A percentile compares a stretch with the other conserved stretches of the same genome.
Evolutionary conservation across 2,797 vertebrate genomes (phyloP).

Genomic region (Poeciliopsis infans): DNA sequence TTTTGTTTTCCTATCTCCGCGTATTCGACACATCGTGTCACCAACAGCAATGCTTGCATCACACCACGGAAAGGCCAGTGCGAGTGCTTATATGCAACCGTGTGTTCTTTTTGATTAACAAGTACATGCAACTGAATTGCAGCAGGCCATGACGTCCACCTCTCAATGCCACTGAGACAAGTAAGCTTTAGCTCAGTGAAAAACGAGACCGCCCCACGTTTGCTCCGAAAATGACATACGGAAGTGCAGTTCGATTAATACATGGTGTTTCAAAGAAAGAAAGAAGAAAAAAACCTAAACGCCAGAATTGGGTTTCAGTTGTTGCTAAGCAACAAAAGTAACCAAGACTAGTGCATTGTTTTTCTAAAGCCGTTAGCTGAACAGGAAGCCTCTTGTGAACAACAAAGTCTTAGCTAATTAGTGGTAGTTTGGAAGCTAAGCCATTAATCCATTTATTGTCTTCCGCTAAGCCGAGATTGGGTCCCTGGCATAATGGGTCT

Average conservation of each 20-base stretch:
- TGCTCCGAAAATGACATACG: background rate
- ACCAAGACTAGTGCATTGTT: conserved; percentile 46
- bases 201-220: conserved; percentile 43
- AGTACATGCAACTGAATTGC: conserved; percentile 25
- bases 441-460: background rate
- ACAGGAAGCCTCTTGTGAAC: conserved; percentile 32
- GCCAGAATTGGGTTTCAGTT: conserved; percentile 58
- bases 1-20: background rate
- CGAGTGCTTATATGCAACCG: background rate
- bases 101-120: conserved; percentile 19
- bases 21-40: background rate
- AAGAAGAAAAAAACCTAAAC: conserved; percentile 3
- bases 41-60: background rate
- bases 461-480: background rate
- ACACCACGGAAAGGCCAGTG: background rate
- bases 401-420: conserved; percentile 10
- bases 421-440: conserved; percentile 16
- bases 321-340: conserved; percentile 76
- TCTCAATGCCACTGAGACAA: conserved; percentile 18
- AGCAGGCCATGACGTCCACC: conserved; percentile 25
- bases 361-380: conserved; percentile 45
- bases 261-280: conserved; percentile 48
- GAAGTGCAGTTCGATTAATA: conserved; percentile 37
- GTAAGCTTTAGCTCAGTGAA: conserved; percentile 34
- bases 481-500: background rate